These are phyloP conservation scores for Tipula confusa DNA, from an alignment of 2,888 invertebrate species.

Conservation along the genomic window DNA sequence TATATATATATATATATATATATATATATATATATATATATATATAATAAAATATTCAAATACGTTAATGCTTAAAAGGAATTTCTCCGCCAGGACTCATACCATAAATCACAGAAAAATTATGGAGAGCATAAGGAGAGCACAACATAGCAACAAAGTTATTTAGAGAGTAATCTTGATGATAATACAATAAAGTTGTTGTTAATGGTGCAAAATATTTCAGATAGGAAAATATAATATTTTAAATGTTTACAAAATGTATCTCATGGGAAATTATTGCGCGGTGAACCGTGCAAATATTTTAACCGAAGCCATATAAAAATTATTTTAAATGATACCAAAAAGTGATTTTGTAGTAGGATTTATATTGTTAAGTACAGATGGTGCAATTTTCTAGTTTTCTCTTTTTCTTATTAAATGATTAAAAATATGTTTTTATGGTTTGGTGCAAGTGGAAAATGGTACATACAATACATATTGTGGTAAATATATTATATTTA, in stretches of 20 bases:
- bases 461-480: neutral
- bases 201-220: constrained; percentile 20
- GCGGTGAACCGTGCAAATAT: constrained; percentile 17
- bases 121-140: neutral
- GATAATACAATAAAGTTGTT: constrained; percentile 3
- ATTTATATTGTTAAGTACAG: neutral
- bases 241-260: neutral
- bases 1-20: too few species aligned
- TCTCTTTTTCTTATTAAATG: neutral
- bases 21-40: too few species aligned
- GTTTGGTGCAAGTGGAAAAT: neutral
- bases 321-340: neutral
- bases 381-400: constrained; percentile 15
- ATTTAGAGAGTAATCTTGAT: neutral
- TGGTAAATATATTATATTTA: neutral
- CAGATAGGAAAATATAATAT: neutral
- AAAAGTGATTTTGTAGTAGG: neutral
- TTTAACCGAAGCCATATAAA: neutral
- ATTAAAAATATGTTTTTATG: neutral
- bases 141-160: neutral
- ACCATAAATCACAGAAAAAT: neutral
- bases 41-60: too few species aligned
- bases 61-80: neutral
- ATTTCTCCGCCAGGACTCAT: neutral
- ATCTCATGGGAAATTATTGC: constrained; percentile 13